Evolutionary conservation across 1,140 invertebrate genomes (phyloP).

Genomic region (Pentalonia nigronervosa): DNA sequence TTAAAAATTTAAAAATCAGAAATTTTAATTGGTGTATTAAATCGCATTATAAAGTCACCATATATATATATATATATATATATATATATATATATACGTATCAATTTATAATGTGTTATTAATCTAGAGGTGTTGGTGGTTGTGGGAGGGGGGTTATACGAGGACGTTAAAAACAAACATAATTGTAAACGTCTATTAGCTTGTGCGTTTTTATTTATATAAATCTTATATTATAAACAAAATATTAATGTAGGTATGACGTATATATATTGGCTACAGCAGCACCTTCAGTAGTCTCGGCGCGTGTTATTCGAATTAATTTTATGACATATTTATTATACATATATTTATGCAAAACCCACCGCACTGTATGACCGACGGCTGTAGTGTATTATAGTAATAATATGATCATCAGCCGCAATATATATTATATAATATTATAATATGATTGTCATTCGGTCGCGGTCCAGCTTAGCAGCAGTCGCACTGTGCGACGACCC

Average conservation of each 20-base stretch:
- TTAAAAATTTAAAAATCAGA: neutral
- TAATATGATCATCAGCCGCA: neutral
- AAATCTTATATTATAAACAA: neutral
- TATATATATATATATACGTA: no score
- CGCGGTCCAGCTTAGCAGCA: neutral
- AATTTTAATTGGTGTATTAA: neutral
- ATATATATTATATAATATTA: neutral
- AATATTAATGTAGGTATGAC: neutral
- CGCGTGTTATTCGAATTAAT: neutral
- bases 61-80: neutral
- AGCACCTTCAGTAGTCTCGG: neutral
- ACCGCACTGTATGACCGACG: neutral
- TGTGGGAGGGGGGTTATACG: neutral
- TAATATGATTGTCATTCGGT: neutral
- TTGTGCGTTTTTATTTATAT: neutral
- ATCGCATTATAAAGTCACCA: neutral
- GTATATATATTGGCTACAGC: neutral
- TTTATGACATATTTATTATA: constrained; percentile 1
- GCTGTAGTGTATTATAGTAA: neutral
- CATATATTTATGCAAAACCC: neutral
- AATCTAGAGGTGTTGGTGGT: neutral
- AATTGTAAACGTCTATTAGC: neutral
- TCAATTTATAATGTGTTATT: neutral
- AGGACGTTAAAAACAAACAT: neutral
- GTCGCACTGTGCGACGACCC: neutral